Base-by-base conservation (phyloP, 2,888 invertebrate species). In the Stegophylla sp. region DNA sequence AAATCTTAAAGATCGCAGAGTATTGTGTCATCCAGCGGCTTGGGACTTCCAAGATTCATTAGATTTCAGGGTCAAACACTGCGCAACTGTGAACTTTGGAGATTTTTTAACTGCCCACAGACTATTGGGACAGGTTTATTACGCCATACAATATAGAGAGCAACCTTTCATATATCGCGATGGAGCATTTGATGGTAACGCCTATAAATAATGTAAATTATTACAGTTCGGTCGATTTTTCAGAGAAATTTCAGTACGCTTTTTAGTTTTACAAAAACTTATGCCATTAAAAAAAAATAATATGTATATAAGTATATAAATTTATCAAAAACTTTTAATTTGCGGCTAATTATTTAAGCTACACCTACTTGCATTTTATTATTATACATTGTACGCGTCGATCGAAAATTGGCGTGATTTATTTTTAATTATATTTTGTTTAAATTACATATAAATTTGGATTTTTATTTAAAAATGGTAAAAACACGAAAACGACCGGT, bases 1-100 rank as follows among this genome's bases (percentile, higher is more conserved):
- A 84, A 95, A 95, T 85, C 94, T 94, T 0, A 87, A 86, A 0
- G 92, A 91, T 85, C 86, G 89, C 23, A 92, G 94, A 17, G 88
- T 94, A 28, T 89, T 94, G 0, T 97, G 96, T 85, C 94, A 95
- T 85, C 95, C 95, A 0, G 93, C 94, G 0, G 95, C 96, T 74
- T 95, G 95, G 93, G 95, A 96, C 87, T 95, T 96, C 85, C 94
- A 89, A 84, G 90, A 93, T 83, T 89, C 90, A 28, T 89, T 93
- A 85, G 95, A 96, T 86, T 95, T 95, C 85, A 91, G 92, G 87
- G 92, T 93, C 86, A 93, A 92, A 88, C 91, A 91, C 86, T 93
- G 93, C 86, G 91, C 92, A 0, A 88, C 89, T 84, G 87, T 92
- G 63, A 91, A 90, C 85, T 89, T 89, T 86, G 90, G 91, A 84